phyloP scores from a whole-genome alignment of 2,888 invertebrate genomes.

The Cosmorhoe ocellata region DNA sequence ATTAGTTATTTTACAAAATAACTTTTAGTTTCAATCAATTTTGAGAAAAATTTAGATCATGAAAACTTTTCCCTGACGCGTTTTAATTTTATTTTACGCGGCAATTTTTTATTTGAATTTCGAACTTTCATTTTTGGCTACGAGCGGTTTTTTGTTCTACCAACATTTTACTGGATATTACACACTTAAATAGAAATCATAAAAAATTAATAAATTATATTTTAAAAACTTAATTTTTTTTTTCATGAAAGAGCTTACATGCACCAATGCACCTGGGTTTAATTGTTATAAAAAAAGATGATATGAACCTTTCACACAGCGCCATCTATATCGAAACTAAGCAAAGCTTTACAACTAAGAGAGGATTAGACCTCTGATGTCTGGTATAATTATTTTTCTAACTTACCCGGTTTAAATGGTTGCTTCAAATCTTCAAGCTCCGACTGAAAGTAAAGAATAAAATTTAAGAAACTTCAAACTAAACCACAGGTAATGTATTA shows the following conservation, averaged over 20 bases:
- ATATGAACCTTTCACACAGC: no score
- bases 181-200: no score
- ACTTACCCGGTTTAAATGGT: slow-evolving; percentile 67
- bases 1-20: slow-evolving; percentile 26
- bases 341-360: no score
- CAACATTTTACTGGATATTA: background rate
- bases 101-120: slow-evolving; percentile 29
- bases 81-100: slow-evolving; percentile 30
- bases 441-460: slow-evolving; percentile 52
- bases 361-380: no score
- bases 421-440: slow-evolving; percentile 71
- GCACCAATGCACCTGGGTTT: no score
- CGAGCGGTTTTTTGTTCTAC: background rate
- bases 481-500: no score
- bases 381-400: background rate
- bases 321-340: no score
- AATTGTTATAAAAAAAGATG: no score
- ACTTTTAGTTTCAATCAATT: background rate
- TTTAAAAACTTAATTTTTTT: no score
- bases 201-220: no score
- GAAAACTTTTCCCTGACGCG: background rate
- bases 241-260: no score
- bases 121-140: slow-evolving; percentile 8
- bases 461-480: no score
- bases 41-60: background rate